Base-by-base conservation (phyloP, 2,888 invertebrate species). In the Agrotis puta region DNA sequence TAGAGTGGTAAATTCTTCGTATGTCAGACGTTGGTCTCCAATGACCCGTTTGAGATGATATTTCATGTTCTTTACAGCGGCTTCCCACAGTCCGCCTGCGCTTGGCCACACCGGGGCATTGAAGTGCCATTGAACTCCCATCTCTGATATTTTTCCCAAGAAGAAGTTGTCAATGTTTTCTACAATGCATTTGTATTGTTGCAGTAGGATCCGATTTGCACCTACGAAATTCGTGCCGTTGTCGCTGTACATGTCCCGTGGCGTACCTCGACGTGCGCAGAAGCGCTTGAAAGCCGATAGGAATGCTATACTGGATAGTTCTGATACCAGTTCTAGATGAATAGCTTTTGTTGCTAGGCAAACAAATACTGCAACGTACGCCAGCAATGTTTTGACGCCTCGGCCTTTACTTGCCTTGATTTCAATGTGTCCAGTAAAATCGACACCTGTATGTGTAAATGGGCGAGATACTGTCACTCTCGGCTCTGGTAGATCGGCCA, bases 261-360 rank as follows among this genome's bases (percentile, higher is more conserved):
- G n/a, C n/a, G n/a, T n/a, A n/a, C n/a, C n/a, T 22, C 58, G n/a
- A 14, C 59, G 47, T 3, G 24, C n/a, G 13, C 61, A 48, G 27
- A 48, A 61, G 27, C 61, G 47, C 4, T 61, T 61, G 48, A 48
- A 62, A 18, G 48, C 48, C 16, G 16, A 33, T 50, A 33, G 2
- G 3, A 50, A 50, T 2, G 62, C 48, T 62, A 33, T 50, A 11
- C 20, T 63, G 18, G 62, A 18, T 3, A 63, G 3, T 2, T 51
- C 51, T 22, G 51, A 3, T 0, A 51, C 50, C 4, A 62, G 51
- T 51, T 62, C 62, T 2, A 62, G 11, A 50, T 62, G 27, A 2
- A 62, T 27, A 2, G 53, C 62, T 51, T 62, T 62, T 50, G 62
- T 62, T 20, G 50, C 62, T 18, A 63, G 51, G 39, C 62, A 53